Base-by-base conservation (phyloP, 2,113 vertebrate species). In the Sterna hirundo region DNA sequence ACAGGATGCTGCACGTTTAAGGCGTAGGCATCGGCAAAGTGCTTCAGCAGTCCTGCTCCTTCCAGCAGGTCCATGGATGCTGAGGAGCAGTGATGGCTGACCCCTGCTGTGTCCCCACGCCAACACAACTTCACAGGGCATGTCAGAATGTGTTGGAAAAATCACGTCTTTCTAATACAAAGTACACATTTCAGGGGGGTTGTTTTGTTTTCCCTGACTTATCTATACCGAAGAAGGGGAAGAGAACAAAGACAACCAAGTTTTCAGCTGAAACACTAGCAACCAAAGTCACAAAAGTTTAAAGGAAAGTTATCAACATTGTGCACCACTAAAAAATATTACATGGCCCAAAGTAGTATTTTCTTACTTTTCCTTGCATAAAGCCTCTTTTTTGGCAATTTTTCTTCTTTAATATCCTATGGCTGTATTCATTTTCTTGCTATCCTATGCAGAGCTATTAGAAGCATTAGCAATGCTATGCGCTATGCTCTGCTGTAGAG, bases 11-110 rank as follows among this genome's bases (percentile, higher is more conserved):
- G 36, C 23, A 40, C 4, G 17, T 52, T 71, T 36, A 71, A 44
- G n/a, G 14, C 3, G 15, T 15, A 60, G 18, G 23, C 52, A 44
- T 3, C 5, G 0, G 15, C 61, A 75, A 15, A 36, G 29, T 0
- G 0, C 11, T 65, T 70, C n/a, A 57, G 40, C 44, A 62, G 19
- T 2, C 10, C 29, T 32, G 27, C 27, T 46, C 16, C 72, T 71
- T 65, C 38, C 78, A 55, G 40, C 29, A 40, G 29, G 13, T 6
- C 47, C 36, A 27, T 0, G 0, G 68, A 80, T 2, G 2, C 26
- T 1, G 19, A 70, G n/a, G 5, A 82, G 46, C 42, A 32, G 38
- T 4, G 5, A n/a, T 7, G 13, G 15, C 38, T 71, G 47, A 76
- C 11, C 25, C 22, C 21, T 6, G 2, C 65, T 60, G n/a, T 2